A percentile compares a stretch with the other conserved stretches of the same genome.
Conservation (phyloP, 2,888 invertebrate genomes). For the Myathropa florea region DNA sequence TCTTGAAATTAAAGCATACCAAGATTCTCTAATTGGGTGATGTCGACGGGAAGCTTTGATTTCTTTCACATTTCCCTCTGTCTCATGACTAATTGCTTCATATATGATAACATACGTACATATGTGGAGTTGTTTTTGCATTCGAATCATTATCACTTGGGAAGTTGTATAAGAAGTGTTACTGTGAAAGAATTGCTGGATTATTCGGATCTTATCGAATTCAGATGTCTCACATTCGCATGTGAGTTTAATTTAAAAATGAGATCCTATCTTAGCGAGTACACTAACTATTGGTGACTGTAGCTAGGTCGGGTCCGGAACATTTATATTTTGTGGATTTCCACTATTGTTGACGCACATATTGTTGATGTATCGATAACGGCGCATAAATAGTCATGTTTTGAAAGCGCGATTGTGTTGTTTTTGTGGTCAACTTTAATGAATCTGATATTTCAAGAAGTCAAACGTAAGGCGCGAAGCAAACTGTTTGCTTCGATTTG, state of each 20-base stretch:
- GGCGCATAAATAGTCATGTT: no score
- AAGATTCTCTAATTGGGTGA: not conserved
- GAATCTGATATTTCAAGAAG: no score
- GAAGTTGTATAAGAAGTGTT: not conserved
- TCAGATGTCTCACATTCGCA: not conserved
- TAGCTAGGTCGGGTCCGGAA: not conserved
- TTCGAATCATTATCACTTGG: not conserved
- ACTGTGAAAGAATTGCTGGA: not conserved
- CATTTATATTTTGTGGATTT: not conserved
- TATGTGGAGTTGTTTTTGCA: not conserved
- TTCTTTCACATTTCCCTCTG: not conserved
- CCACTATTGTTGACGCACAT: not conserved
- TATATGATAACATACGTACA: not conserved
- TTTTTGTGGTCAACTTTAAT: no score
- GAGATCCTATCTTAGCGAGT: not conserved
- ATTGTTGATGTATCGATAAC: not conserved
- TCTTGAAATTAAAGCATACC: not conserved
- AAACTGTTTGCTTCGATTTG: no score
- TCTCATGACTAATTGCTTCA: not conserved
- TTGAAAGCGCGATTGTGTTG: no score
- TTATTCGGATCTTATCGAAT: not conserved
- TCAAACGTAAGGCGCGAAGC: no score
- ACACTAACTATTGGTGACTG: not conserved
- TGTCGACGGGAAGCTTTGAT: not conserved
- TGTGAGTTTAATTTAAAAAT: not conserved